Conservation (phyloP, 2,797 vertebrate species). For the Myoxocephalus aenaeus region DNA sequence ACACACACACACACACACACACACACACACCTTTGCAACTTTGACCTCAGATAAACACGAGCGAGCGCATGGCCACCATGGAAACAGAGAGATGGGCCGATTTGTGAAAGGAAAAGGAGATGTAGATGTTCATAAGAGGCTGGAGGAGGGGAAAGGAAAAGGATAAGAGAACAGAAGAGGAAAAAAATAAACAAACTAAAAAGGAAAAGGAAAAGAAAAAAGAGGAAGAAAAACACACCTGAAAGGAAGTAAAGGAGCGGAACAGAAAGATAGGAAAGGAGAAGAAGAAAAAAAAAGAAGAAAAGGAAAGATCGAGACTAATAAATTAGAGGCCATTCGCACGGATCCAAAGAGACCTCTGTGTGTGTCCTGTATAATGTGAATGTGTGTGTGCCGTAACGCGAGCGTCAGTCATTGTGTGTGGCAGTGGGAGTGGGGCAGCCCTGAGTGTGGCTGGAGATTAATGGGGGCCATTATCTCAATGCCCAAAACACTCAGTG, state of each 20-base stretch:
- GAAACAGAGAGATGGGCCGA: slow-evolving; percentile 4
- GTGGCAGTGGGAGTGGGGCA: slow-evolving; percentile 39
- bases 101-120: background rate
- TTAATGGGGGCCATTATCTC: slow-evolving; percentile 91
- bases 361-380: slow-evolving; percentile 31
- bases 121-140: background rate
- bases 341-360: slow-evolving; percentile 38
- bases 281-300: background rate
- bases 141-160: background rate
- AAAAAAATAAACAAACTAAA: background rate
- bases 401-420: slow-evolving; percentile 39
- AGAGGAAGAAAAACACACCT: background rate
- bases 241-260: background rate
- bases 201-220: background rate
- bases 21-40: background rate
- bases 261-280: background rate
- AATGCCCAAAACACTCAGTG: slow-evolving; percentile 86
- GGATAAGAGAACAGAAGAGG: too few species aligned
- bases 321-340: slow-evolving; percentile 55
- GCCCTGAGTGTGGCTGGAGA: slow-evolving; percentile 81
- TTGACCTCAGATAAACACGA: slow-evolving; percentile 25
- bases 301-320: slow-evolving; percentile 29
- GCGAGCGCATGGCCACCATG: background rate
- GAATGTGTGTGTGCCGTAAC: slow-evolving; percentile 30
- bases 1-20: background rate